These are phyloP conservation scores for Gasterosteus aculeatus DNA, from an alignment of 2,113 vertebrate genomes.

Conservation along the genomic window DNA sequence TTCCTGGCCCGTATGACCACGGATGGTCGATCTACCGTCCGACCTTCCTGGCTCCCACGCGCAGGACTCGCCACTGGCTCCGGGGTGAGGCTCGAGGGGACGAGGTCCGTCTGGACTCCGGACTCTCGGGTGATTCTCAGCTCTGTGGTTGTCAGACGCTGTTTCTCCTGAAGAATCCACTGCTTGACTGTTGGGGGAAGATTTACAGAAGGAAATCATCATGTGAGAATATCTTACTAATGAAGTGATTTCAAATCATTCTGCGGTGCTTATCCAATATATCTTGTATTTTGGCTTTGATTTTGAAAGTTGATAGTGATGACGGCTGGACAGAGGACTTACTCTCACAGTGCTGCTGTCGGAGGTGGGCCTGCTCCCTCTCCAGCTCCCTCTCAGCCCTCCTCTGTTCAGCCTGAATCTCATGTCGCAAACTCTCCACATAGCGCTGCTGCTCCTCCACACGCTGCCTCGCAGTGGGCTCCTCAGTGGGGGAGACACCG, in stretches of 20 bases:
- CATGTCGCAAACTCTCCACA: conserved; percentile 84
- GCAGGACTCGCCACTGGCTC: conserved; percentile 45
- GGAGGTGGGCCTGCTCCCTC: conserved; percentile 82
- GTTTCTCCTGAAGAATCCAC: conserved; percentile 87
- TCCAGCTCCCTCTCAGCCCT: conserved; percentile 85
- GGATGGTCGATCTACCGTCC: conserved; percentile 16
- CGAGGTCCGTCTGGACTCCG: conserved; percentile 83
- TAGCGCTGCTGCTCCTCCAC: conserved; percentile 82
- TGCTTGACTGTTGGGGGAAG: conserved; percentile 85
- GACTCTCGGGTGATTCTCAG: conserved; percentile 78
- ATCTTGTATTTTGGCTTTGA: neutral
- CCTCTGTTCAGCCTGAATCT: conserved; percentile 85
- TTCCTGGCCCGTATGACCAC: conserved; percentile 77
- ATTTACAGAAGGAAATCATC: neutral
- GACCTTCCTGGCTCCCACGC: conserved; percentile 15
- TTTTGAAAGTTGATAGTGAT: neutral
- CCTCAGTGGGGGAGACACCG: conserved; percentile 58
- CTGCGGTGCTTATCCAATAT: neutral
- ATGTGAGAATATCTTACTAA: neutral
- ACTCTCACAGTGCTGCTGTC: conserved; percentile 86
- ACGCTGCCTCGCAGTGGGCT: conserved; percentile 71
- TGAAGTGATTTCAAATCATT: too few species aligned
- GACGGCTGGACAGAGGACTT: conserved; percentile 52
- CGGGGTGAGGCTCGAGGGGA: conserved; percentile 24
- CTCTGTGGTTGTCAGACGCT: conserved; percentile 74